A percentile compares a stretch with the other conserved stretches of the same genome.
These are phyloP conservation scores for Daphoenositta chrysoptera DNA, from an alignment of 2,113 vertebrate species.

Conservation along the genomic window DNA sequence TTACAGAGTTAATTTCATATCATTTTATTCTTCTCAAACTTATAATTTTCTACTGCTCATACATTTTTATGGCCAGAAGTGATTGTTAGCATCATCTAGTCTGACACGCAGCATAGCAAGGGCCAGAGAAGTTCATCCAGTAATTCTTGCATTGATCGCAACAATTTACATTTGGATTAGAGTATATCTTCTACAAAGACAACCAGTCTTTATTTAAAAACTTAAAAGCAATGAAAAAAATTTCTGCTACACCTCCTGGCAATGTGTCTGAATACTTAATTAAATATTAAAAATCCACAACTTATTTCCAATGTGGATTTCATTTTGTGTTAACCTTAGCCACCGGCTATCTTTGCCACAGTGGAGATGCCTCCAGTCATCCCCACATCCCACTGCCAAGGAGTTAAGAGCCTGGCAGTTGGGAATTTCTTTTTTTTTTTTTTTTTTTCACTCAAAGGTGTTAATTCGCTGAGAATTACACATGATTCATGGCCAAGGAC, in stretches of 20 bases:
- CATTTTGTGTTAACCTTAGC: not conserved
- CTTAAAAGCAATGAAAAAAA: slow-evolving; percentile 25
- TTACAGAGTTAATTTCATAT: slow-evolving; percentile 55
- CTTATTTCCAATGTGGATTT: not conserved
- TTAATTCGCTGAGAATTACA: not conserved
- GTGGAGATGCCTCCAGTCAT: not conserved
- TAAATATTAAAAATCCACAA: slow-evolving; percentile 5
- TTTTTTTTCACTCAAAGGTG: not conserved
- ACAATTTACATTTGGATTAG: slow-evolving; percentile 60
- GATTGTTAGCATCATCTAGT: slow-evolving; percentile 54
- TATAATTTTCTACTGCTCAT: slow-evolving; percentile 52
- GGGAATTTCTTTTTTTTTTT: not conserved
- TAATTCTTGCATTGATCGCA: slow-evolving; percentile 58
- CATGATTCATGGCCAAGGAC: not conserved
- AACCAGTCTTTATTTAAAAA: slow-evolving; percentile 20
- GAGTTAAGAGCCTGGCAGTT: not conserved
- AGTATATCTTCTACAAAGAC: slow-evolving; percentile 3
- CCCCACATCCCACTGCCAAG: not conserved
- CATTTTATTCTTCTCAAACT: slow-evolving; percentile 58
- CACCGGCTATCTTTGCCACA: not conserved
- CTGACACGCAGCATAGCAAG: slow-evolving; percentile 52
- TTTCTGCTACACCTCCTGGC: not conserved
- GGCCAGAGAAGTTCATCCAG: slow-evolving; percentile 59
- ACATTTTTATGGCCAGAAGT: slow-evolving; percentile 55
- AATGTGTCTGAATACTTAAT: not conserved